These are phyloP conservation scores for Hecatera dysodea DNA, from an alignment of 2,888 invertebrate species.

Conservation along the genomic window DNA sequence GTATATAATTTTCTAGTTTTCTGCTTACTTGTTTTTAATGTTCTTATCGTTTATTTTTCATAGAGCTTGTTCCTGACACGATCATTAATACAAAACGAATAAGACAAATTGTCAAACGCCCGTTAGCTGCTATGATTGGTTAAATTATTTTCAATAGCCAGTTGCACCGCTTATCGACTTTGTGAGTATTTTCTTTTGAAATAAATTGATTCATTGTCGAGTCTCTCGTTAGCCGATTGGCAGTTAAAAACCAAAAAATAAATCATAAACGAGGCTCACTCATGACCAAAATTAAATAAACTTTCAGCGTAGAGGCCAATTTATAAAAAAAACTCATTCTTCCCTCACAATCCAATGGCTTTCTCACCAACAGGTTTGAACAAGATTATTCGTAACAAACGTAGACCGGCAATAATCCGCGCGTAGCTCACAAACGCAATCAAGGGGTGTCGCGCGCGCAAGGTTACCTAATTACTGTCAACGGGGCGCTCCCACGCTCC, in stretches of 20 bases:
- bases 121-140: not conserved
- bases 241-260: not conserved
- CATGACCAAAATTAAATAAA: not conserved
- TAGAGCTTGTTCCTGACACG: not conserved
- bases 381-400: constrained; percentile 62
- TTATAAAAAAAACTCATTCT: not conserved
- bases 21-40: constrained; percentile 2
- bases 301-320: not conserved
- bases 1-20: constrained; percentile 15
- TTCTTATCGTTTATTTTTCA: not conserved
- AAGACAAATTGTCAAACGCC: too few relatives aligned
- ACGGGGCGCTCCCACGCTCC: constrained; percentile 82
- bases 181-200: not conserved
- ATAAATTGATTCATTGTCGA: not conserved
- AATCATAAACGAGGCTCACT: not conserved
- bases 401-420: constrained; percentile 59
- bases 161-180: not conserved
- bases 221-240: not conserved
- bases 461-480: constrained; percentile 83
- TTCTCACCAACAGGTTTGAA: constrained; percentile 39
- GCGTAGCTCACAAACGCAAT: constrained; percentile 58
- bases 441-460: constrained; percentile 69
- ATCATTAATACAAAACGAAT: not conserved
- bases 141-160: not conserved
- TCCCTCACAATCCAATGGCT: constrained; percentile 22